Base-by-base conservation (phyloP, 2,113 vertebrate species). In the Dryoscopus gambensis region DNA sequence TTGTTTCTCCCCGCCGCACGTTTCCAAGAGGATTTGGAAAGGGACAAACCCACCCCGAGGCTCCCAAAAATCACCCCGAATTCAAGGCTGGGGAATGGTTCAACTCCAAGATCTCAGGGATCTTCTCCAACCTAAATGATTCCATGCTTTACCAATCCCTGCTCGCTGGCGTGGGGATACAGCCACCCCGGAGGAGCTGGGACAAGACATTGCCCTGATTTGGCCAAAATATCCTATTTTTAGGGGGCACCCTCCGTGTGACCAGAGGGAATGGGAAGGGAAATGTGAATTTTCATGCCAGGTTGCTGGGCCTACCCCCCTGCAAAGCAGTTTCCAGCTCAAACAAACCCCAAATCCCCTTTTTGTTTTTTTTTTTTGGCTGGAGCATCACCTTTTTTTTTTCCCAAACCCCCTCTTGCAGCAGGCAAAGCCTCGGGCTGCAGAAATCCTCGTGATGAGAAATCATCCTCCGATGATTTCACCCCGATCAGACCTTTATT, bases 101-200 rank as follows among this genome's bases (percentile, higher is more conserved):
- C 1, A 0, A 13, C 31, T 25, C 71, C 62, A 47, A 1, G 0
- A 28, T 16, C 47, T 42, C 31, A 23, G 31, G 28, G 47, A 31
- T 49, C 2, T 76, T 27, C 25, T 56, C 70, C 55, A 33, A 1
- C 35, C 40, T 5, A 5, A 62, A 27, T 20, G 5, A 35, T 47
- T 40, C 79, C 24, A 11, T 9, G 46, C 30, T 19, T 50, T 16
- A n/a, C 21, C 42, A 21, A 10, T 11, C 13, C 55, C 60, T 8
- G 3, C 30, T 52, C 15, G 0, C 1, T 23, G 13, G 56, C 0
- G 1, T 0, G 8, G 64, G 70, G 65, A 4, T 27, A 33, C 31
- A 46, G 44, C 44, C 63, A 17, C n/a, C 19, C 39, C 1, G 0
- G 5, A 44, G 62, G 47, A 50, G 42, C 0, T 6, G 20, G 67